phyloP scores from a whole-genome alignment of 2,888 invertebrate genomes.

The Chironomus tentans region DNA sequence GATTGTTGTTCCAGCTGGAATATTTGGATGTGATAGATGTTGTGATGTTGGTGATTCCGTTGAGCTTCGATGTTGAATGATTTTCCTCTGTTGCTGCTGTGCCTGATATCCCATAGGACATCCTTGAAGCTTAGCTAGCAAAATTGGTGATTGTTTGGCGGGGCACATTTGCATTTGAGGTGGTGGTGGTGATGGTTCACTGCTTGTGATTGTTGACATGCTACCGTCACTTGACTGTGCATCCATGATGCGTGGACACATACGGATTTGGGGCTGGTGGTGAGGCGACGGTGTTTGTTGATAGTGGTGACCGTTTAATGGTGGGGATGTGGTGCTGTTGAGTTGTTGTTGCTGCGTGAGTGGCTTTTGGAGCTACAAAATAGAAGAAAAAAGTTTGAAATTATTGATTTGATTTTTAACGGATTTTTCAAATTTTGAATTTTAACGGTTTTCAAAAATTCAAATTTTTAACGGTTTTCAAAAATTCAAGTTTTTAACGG shows the following conservation, averaged over 20 bases:
- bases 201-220: slow-evolving; percentile 11
- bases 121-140: slow-evolving; percentile 64
- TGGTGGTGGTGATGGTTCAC: slow-evolving; percentile 14
- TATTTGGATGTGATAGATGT: slow-evolving; percentile 32
- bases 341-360: background rate
- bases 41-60: slow-evolving; percentile 57
- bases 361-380: background rate
- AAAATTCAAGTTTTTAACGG: background rate
- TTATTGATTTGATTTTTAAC: background rate
- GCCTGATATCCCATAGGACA: slow-evolving; percentile 62
- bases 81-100: slow-evolving; percentile 48
- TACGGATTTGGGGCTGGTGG: slow-evolving; percentile 47
- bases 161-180: background rate
- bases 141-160: slow-evolving; percentile 49
- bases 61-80: slow-evolving; percentile 44
- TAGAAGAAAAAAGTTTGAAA: background rate
- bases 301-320: background rate
- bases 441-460: too few species aligned
- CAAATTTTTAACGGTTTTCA: background rate
- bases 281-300: background rate
- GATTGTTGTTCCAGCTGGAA: slow-evolving; percentile 64
- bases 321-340: background rate
- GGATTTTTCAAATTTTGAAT: too few species aligned
- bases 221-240: slow-evolving; percentile 2
- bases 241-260: slow-evolving; percentile 62